phyloP scores from a whole-genome alignment of 2,797 vertebrate genomes.

The Myripristis jacobus region DNA sequence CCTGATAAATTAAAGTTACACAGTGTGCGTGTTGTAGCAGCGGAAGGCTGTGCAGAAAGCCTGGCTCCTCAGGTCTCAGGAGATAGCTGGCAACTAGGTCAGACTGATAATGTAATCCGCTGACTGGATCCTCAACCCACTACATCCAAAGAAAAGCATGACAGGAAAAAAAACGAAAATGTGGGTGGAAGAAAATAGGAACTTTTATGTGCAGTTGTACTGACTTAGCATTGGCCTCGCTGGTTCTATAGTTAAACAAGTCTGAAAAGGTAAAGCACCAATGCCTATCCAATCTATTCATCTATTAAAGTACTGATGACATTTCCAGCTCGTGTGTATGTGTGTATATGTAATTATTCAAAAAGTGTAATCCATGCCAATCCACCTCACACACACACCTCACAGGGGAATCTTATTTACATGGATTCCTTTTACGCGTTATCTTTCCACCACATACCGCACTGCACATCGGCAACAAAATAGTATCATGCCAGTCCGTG shows the following conservation, averaged over 20 bases:
- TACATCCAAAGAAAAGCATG: constrained; percentile 78
- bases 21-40: constrained; percentile 82
- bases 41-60: constrained; percentile 83
- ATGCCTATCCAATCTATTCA: constrained; percentile 17
- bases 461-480: constrained; percentile 67
- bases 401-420: constrained; percentile 61
- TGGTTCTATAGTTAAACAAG: constrained; percentile 47
- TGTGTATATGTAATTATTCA: constrained; percentile 50
- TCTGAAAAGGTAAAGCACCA: constrained; percentile 26
- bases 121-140: constrained; percentile 85
- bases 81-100: constrained; percentile 88
- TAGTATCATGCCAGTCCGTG: constrained; percentile 59
- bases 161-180: constrained; percentile 67
- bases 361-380: constrained; percentile 56
- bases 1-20: constrained; percentile 86
- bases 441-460: constrained; percentile 66
- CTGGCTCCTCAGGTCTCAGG: constrained; percentile 85
- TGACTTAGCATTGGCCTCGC: constrained; percentile 42
- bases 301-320: constrained; percentile 20
- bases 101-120: constrained; percentile 88
- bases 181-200: constrained; percentile 64
- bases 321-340: constrained; percentile 24
- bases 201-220: constrained; percentile 62
- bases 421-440: constrained; percentile 53
- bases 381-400: constrained; percentile 53